Conservation (phyloP, 2,797 vertebrate genomes). For the Amphiprion clarkii region DNA sequence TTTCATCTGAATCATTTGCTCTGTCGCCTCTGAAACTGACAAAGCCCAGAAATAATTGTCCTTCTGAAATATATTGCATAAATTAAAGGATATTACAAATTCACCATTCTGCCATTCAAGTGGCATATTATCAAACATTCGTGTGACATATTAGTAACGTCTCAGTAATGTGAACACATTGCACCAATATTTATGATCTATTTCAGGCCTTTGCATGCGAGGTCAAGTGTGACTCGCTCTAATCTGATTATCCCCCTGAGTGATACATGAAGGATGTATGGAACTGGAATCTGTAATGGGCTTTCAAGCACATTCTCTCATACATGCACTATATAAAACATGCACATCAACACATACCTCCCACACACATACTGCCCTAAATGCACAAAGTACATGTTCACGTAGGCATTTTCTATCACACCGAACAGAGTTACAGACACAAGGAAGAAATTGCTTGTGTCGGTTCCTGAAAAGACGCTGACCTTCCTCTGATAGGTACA, state of each 20-base stretch:
- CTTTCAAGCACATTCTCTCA: conserved; percentile 59
- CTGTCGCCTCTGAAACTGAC: conserved; percentile 40
- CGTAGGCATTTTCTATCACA: conserved; percentile 2
- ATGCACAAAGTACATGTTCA: conserved; percentile 26
- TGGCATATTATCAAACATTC: conserved; percentile 39
- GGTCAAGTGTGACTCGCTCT: conserved; percentile 75
- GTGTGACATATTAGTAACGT: conserved; percentile 33
- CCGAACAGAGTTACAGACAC: not conserved
- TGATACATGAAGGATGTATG: conserved; percentile 65
- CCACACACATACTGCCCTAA: conserved; percentile 35
- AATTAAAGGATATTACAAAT: conserved; percentile 44
- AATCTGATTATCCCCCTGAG: conserved; percentile 71
- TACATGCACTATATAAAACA: conserved; percentile 48
- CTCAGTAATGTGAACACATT: conserved; percentile 46
- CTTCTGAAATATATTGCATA: conserved; percentile 40
- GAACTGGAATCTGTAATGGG: conserved; percentile 60
- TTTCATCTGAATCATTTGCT: conserved; percentile 60
- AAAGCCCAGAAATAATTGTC: conserved; percentile 51
- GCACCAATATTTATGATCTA: conserved; percentile 64
- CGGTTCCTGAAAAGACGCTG: conserved; percentile 17
- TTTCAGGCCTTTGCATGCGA: conserved; percentile 64
- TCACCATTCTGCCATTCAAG: conserved; percentile 22
- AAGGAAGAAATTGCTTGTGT: conserved; percentile 17
- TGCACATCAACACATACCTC: conserved; percentile 41
- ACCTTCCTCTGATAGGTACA: not conserved